Percentiles rank a stretch among this genome's conserved stretches.
Evolutionary conservation across 2,888 invertebrate species (phyloP).

Genomic region (Euplagia quadripunctaria): DNA sequence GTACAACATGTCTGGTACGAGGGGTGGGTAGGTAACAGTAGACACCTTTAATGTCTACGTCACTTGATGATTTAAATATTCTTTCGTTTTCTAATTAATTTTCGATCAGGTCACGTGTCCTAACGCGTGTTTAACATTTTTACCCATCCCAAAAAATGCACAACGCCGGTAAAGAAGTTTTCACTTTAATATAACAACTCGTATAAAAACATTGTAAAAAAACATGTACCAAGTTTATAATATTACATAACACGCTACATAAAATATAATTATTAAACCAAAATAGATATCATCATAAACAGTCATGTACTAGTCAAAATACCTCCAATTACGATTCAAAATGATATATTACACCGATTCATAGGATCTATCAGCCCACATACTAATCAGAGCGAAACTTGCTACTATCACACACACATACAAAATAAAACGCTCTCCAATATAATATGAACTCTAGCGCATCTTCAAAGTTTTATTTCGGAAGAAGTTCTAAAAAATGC

Average conservation of each 20-base stretch:
- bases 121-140: no score
- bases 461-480: slow-evolving; percentile 12
- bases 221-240: background rate
- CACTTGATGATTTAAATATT: background rate
- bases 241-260: slow-evolving; percentile 8
- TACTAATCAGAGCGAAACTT: slow-evolving; percentile 71
- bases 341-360: slow-evolving; percentile 50
- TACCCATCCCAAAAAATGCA: no score
- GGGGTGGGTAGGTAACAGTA: background rate
- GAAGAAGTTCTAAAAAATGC: slow-evolving; percentile 18
- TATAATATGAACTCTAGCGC: slow-evolving; percentile 41
- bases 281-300: slow-evolving; percentile 37
- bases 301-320: slow-evolving; percentile 28
- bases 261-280: slow-evolving; percentile 13
- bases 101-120: no score
- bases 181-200: no score
- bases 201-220: background rate
- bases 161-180: no score
- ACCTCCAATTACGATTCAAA: slow-evolving; percentile 43
- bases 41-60: background rate
- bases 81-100: no score
- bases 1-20: slow-evolving; percentile 9
- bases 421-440: slow-evolving; percentile 38
- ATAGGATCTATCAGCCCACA: slow-evolving; percentile 71
- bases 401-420: slow-evolving; percentile 50